phyloP scores from a whole-genome alignment of 2,888 invertebrate genomes.

The Xylocampa areola region DNA sequence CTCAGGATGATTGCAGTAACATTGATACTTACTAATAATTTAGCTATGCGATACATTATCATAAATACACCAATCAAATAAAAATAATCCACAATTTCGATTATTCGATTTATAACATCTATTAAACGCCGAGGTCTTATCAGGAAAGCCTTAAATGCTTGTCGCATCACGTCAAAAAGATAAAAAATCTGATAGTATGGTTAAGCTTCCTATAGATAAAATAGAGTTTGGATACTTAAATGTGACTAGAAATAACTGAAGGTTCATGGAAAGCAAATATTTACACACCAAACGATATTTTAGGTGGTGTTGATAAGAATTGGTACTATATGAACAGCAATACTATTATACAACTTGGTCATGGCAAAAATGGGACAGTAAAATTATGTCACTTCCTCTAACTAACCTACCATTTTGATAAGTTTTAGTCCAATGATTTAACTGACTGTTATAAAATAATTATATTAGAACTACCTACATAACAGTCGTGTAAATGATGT shows the following conservation, averaged over 20 bases:
- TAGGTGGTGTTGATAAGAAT: slow-evolving; percentile 25
- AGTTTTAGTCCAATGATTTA: no score
- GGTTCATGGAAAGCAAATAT: slow-evolving; percentile 29
- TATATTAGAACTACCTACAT: no score
- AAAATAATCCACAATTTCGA: slow-evolving; percentile 35
- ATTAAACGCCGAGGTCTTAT: slow-evolving; percentile 34
- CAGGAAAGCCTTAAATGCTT: slow-evolving; percentile 46
- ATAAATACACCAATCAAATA: slow-evolving; percentile 38
- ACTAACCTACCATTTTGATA: no score
- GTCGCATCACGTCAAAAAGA: slow-evolving; percentile 56
- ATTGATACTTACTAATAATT: no score
- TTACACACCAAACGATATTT: slow-evolving; percentile 30
- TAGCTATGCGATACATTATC: slow-evolving; percentile 23
- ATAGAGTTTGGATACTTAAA: slow-evolving; percentile 18
- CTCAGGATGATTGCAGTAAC: no score
- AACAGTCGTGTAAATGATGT: no score
- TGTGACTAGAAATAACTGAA: slow-evolving; percentile 14
- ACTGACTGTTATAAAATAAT: no score
- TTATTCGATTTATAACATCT: slow-evolving; percentile 26
- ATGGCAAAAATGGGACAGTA: slow-evolving; percentile 3
- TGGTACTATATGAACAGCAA: slow-evolving; percentile 7
- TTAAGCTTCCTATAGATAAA: slow-evolving; percentile 43
- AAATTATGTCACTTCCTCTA: no score
- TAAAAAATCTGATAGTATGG: slow-evolving; percentile 44
- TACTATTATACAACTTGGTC: slow-evolving; percentile 4